Conservation (phyloP, 2,797 vertebrate species). For the Notolabrus celidotus region DNA sequence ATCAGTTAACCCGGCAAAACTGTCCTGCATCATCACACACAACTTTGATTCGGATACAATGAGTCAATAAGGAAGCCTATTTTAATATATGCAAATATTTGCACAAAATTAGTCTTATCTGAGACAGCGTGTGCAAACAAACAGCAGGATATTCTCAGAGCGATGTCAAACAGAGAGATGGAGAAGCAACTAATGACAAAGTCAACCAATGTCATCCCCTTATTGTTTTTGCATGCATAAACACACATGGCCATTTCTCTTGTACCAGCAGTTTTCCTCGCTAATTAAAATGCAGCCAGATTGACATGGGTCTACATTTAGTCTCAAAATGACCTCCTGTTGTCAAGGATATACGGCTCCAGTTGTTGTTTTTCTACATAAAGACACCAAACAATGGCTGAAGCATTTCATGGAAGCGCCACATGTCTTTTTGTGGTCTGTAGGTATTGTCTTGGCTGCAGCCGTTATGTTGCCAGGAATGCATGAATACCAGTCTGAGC, state of each 20-base stretch:
- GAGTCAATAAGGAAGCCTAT: slow-evolving; percentile 35
- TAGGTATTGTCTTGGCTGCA: slow-evolving; percentile 61
- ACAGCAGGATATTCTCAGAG: slow-evolving; percentile 7
- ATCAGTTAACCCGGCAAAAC: slow-evolving; percentile 33
- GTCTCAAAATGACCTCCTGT: slow-evolving; percentile 66
- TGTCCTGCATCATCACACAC: background rate
- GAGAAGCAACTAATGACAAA: slow-evolving; percentile 67
- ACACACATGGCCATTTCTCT: slow-evolving; percentile 64
- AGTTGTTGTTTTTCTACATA: slow-evolving; percentile 33
- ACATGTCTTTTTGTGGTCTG: slow-evolving; percentile 54
- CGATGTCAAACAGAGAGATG: slow-evolving; percentile 32
- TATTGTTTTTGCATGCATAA: slow-evolving; percentile 70
- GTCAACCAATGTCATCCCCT: slow-evolving; percentile 73
- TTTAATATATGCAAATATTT: slow-evolving; percentile 57
- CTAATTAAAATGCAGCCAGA: slow-evolving; percentile 75
- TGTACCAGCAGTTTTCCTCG: slow-evolving; percentile 71
- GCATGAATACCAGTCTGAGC: slow-evolving; percentile 60
- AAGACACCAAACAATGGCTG: slow-evolving; percentile 53
- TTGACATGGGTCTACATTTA: slow-evolving; percentile 69
- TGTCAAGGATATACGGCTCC: slow-evolving; percentile 67
- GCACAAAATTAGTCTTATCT: slow-evolving; percentile 48
- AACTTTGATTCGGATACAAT: slow-evolving; percentile 9
- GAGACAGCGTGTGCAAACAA: slow-evolving; percentile 49
- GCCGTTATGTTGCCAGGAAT: slow-evolving; percentile 61
- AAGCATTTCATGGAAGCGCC: slow-evolving; percentile 50